A percentile compares a stretch with the other conserved stretches of the same genome.
These are phyloP conservation scores for Dendrocopos noguchii DNA, from an alignment of 2,113 vertebrate species.

Conservation along the genomic window DNA sequence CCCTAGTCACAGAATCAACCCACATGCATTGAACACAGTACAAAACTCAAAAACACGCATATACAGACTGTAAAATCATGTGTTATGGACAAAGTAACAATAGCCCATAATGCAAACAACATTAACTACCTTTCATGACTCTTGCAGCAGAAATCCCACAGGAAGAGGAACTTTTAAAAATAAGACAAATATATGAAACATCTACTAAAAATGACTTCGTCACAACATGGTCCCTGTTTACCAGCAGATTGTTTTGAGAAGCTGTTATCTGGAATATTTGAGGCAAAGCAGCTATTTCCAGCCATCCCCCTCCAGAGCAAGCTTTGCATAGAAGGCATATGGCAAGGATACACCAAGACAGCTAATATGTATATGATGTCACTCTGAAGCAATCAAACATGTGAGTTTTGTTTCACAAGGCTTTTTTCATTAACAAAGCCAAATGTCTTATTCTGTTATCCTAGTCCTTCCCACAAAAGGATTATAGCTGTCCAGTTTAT, in stretches of 20 bases:
- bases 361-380: not conserved
- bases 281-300: slow-evolving; percentile 38
- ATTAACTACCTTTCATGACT: not conserved
- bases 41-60: not conserved
- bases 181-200: slow-evolving; percentile 28
- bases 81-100: not conserved
- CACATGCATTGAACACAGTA: not conserved
- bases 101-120: not conserved
- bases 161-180: slow-evolving; percentile 28
- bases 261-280: slow-evolving; percentile 32
- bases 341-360: not conserved
- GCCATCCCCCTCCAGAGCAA: not conserved
- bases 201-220: slow-evolving; percentile 19
- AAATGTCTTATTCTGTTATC: slow-evolving; percentile 10
- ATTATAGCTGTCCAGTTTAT: slow-evolving; percentile 33
- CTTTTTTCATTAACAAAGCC: slow-evolving; percentile 19
- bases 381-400: slow-evolving; percentile 24
- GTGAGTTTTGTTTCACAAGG: slow-evolving; percentile 12
- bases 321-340: not conserved
- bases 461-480: slow-evolving; percentile 6
- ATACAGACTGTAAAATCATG: not conserved
- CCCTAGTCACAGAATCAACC: not conserved
- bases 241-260: slow-evolving; percentile 38
- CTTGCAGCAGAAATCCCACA: not conserved
- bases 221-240: slow-evolving; percentile 6